phyloP scores from a whole-genome alignment of 2,888 invertebrate genomes.

The Coecobrya sp. region DNA sequence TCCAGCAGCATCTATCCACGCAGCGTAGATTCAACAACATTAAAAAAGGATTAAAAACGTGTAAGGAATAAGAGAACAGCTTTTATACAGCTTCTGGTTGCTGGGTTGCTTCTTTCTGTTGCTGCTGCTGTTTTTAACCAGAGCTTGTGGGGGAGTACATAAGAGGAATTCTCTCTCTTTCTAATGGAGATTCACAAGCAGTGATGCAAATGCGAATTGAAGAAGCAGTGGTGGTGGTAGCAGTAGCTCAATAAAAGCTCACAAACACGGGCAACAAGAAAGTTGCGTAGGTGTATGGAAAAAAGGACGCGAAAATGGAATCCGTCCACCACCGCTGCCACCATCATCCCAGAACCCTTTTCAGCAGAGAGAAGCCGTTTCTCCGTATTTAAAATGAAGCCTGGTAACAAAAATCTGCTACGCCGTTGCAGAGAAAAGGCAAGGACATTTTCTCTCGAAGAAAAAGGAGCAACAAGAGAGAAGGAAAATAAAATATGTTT shows the following conservation, averaged over 20 bases:
- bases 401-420: not conserved
- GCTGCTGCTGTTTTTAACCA: not conserved
- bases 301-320: not conserved
- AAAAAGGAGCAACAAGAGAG: not conserved
- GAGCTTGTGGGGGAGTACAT: slow-evolving; percentile 32
- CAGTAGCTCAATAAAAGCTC: not conserved
- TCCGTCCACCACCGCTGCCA: not conserved
- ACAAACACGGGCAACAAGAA: not conserved
- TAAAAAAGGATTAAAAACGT: not conserved
- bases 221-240: not conserved
- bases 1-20: not conserved
- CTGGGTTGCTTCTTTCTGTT: not conserved
- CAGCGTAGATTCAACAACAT: no score
- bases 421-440: no score
- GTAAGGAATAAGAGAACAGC: no score
- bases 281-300: slow-evolving; percentile 23
- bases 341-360: not conserved
- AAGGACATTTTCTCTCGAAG: slow-evolving; percentile 7
- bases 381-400: not conserved
- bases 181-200: not conserved
- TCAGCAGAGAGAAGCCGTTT: not conserved
- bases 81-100: no score
- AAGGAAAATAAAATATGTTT: no score
- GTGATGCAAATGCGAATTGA: not conserved
- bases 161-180: not conserved